Evolutionary conservation across 2,797 vertebrate genomes (phyloP).

Genomic region (Galaxias olidus): DNA sequence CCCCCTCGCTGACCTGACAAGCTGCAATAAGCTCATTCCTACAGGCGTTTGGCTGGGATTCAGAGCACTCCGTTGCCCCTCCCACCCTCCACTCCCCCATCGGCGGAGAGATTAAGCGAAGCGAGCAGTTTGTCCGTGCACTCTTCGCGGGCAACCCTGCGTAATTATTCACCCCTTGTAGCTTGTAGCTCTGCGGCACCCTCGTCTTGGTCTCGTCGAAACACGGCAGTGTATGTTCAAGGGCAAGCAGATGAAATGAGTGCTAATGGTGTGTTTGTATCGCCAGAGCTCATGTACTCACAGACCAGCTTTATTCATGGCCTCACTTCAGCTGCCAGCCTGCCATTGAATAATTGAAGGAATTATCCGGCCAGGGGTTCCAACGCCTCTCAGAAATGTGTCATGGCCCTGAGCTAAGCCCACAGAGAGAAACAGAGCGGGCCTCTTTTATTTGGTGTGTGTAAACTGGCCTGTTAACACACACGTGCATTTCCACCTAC

Average conservation of each 20-base stretch:
- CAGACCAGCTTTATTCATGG: constrained; percentile 72
- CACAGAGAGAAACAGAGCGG: constrained; percentile 34
- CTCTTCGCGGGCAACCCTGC: constrained; percentile 16
- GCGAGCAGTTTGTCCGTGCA: constrained; percentile 32
- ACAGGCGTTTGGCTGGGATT: constrained; percentile 45
- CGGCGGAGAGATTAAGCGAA: constrained; percentile 34
- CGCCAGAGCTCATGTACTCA: constrained; percentile 50
- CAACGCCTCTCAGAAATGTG: constrained; percentile 74
- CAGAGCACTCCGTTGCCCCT: constrained; percentile 19
- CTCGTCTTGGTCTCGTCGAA: constrained; percentile 28
- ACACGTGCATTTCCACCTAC: background rate
- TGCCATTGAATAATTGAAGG: constrained; percentile 75
- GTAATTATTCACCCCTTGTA: constrained; percentile 38
- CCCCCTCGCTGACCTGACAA: constrained; percentile 42
- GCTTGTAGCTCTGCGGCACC: constrained; percentile 18
- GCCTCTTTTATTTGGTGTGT: too few species aligned
- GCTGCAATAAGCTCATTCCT: constrained; percentile 43
- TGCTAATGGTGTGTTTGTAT: constrained; percentile 59
- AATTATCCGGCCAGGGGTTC: constrained; percentile 72
- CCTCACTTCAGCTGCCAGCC: constrained; percentile 67
- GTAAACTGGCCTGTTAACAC: constrained; percentile 48
- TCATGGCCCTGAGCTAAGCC: constrained; percentile 73
- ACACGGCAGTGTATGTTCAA: constrained; percentile 44
- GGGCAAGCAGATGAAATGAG: constrained; percentile 56
- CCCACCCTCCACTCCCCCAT: constrained; percentile 17